These are phyloP conservation scores for Tenodera sinensis DNA, from an alignment of 2,888 invertebrate genomes.

Conservation along the genomic window DNA sequence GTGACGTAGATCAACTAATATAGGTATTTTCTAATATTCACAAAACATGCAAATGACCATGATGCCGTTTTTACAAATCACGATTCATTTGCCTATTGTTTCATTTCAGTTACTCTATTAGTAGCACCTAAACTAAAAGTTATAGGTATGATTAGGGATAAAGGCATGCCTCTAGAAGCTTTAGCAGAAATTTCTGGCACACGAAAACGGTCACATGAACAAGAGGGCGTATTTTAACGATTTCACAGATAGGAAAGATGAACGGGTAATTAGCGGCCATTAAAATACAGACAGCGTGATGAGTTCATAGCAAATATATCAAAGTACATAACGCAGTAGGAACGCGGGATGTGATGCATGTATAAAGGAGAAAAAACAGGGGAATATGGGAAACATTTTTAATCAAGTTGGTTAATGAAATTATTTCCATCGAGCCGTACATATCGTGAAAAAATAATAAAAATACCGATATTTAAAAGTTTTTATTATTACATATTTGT, in stretches of 20 bases:
- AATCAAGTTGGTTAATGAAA: background rate
- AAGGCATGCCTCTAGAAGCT: too few species aligned
- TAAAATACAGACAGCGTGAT: background rate
- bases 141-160: too few species aligned
- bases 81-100: too few species aligned
- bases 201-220: too few species aligned
- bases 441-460: background rate
- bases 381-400: background rate
- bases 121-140: too few species aligned
- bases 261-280: background rate
- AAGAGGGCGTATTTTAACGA: background rate
- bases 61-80: too few species aligned
- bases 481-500: background rate
- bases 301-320: background rate
- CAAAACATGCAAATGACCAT: too few species aligned
- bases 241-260: background rate
- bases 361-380: background rate
- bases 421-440: background rate
- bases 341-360: background rate
- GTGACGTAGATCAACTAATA: too few species aligned
- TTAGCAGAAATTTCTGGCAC: too few species aligned
- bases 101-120: too few species aligned
- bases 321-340: background rate
- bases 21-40: too few species aligned
- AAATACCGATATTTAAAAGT: background rate